These are phyloP conservation scores for Dyspetes luteomarginatus DNA, from an alignment of 2,888 invertebrate species.

Conservation along the genomic window DNA sequence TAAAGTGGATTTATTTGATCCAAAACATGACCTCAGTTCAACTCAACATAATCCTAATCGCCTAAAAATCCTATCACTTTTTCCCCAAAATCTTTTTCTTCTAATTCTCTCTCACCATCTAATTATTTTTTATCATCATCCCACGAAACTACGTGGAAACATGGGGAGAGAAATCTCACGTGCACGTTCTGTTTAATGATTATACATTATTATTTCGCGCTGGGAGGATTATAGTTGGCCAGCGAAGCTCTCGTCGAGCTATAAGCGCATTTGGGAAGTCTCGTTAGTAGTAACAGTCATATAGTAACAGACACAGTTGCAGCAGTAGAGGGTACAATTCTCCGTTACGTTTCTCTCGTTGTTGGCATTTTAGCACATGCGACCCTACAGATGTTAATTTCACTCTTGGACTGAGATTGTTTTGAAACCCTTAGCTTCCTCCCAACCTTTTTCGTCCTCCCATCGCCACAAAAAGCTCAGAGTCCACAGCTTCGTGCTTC, in stretches of 20 bases:
- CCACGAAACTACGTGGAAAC: background rate
- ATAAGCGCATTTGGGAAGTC: slow-evolving; percentile 19
- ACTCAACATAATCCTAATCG: too few relatives aligned
- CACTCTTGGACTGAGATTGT: slow-evolving; percentile 26
- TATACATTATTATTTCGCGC: slow-evolving; percentile 32
- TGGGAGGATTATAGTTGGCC: slow-evolving; percentile 4
- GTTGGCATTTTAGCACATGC: background rate
- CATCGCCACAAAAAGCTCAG: background rate
- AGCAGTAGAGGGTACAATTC: background rate
- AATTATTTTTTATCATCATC: slow-evolving; percentile 28
- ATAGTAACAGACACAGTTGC: background rate
- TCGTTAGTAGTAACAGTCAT: background rate
- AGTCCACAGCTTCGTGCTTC: background rate
- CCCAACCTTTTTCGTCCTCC: background rate
- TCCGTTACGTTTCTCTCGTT: background rate
- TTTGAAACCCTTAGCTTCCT: slow-evolving; percentile 31
- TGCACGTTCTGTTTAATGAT: slow-evolving; percentile 23
- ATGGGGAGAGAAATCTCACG: background rate
- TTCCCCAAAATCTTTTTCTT: background rate
- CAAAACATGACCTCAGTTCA: too few relatives aligned
- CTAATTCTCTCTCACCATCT: background rate
- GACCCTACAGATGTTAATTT: slow-evolving; percentile 46
- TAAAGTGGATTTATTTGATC: too few relatives aligned
- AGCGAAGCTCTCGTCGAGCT: background rate
- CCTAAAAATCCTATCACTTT: background rate